Conservation (phyloP, 2,888 invertebrate genomes). For the Xylota sylvarum region DNA sequence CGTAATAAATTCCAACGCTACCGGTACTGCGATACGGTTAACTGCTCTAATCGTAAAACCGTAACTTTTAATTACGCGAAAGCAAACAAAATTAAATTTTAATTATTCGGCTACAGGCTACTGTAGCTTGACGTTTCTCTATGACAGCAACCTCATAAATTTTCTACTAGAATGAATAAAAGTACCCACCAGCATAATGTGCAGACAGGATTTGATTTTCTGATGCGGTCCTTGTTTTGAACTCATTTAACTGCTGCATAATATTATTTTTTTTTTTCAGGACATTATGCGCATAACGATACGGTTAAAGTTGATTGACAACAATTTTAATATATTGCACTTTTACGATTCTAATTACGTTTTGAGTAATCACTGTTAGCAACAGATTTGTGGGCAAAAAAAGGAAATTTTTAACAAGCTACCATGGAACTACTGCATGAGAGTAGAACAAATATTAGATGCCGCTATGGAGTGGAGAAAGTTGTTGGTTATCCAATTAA, state of each 20-base stretch:
- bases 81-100: slow-evolving; percentile 46
- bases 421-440: too few species aligned
- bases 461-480: too few species aligned
- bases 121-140: slow-evolving; percentile 12
- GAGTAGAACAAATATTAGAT: too few species aligned
- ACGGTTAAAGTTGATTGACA: slow-evolving; percentile 14
- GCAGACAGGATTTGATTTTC: neutral
- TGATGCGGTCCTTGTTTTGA: slow-evolving; percentile 21
- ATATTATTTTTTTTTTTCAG: neutral
- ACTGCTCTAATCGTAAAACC: slow-evolving; percentile 18
- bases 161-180: slow-evolving; percentile 4
- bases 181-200: neutral
- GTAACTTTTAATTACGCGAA: slow-evolving; percentile 36
- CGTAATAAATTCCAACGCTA: neutral
- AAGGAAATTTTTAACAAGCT: too few species aligned
- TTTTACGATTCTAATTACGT: neutral
- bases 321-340: neutral
- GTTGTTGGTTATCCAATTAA: too few species aligned
- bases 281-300: neutral
- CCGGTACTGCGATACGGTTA: neutral
- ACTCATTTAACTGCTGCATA: neutral
- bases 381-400: neutral
- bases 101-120: slow-evolving; percentile 26
- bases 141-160: slow-evolving; percentile 15
- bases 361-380: neutral